Evolutionary conservation across 1,140 invertebrate species (phyloP), one percentile per base, ranked within the genome.

Genomic region (Bombus haemorrhoidalis): DNA sequence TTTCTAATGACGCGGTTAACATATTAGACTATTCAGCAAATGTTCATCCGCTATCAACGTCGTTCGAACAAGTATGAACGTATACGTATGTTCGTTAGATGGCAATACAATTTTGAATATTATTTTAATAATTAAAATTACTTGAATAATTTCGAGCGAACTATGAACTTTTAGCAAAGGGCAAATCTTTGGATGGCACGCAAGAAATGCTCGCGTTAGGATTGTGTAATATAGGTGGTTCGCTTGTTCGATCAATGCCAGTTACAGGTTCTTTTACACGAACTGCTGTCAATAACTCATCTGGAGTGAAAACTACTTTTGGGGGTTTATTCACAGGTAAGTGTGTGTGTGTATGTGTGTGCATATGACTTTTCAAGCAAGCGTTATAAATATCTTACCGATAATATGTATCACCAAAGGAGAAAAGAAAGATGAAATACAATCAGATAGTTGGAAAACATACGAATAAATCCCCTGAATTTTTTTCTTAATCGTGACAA

Each of bases 181-280:
- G 96, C 64, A 95, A 95, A 71, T 95, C 95, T 32, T 93, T 97
- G 89, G 97, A 97, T 91, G 97, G 97, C 13, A 96, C 97, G 28
- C 97, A 97, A 93, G 97, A 97, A 94, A 97, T 97, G 96, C 90
- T 97, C 37, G 96, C 97, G 4, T 92, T 97, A 82, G 97, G 97
- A 64, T 91, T 97, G 71, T 97, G 97, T 90, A 98, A 98, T 91
- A 94, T 97, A 76, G 94, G 97, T 64, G 97, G 97, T 34, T 96
- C 97, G 22, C 97, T 98, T 91, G 96, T 98, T 47, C 96, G 96
- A 86, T 96, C 97, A 34, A 97, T 98, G 96, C 97, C 97, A 71
- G 96, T 97, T 32, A 97, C 97, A 66, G 97, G 97, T 47, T 97
- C 97, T 28, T 98, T 98, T 92, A 97, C 97, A 3, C 94, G 97